Evolutionary conservation across 2,888 invertebrate genomes (phyloP), one percentile per base, ranked within the genome.

Genomic region (Tryphoninae sp.): DNA sequence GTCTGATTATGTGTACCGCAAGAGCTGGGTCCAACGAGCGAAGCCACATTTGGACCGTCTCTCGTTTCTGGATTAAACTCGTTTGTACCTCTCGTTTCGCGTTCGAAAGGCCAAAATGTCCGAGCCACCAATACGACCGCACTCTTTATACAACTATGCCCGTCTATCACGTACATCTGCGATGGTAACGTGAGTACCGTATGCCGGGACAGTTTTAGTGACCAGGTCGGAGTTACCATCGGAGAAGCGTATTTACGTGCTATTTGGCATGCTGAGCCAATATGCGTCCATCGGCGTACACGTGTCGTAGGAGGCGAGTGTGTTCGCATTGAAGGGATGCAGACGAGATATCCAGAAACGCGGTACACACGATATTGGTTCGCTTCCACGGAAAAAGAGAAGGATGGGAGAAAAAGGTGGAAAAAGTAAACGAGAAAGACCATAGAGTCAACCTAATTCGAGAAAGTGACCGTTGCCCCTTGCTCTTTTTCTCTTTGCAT

Each of bases 401-500:
- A 64, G 19, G 78, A 74, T 69, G 69, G 64, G 45, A 42, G 64
- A 49, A 26, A 45, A 49, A 42, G 58, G 42, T 58, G 77, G 69
- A 59, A 78, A 76, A 51, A 68, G 74, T 64, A 71, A 74, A 33
- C 55, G 76, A 59, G 75, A 64, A 67, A 79, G 76, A 76, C 76
- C 83, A 78, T 80, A 84, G 81, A 84, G 84, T 84, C 83, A 83
- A 84, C 78, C 84, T 84, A 83, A 84, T 83, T 78, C 81, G 51
- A 22, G 74, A 79, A 74, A 79, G 65, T 75, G 78, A 81, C 67
- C 79, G n/a, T 78, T 55, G 74, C 65, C 53, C 33, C 68, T 55
- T 49, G 71, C 61, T 51, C 67, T 26, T 61, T 55, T 65, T 72
- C 72, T 53, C 22, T 40, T 19, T 65, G 64, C 42, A 64, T 65